phyloP scores from a whole-genome alignment of 2,797 vertebrate genomes.

The Eupleurogrammus muticus region DNA sequence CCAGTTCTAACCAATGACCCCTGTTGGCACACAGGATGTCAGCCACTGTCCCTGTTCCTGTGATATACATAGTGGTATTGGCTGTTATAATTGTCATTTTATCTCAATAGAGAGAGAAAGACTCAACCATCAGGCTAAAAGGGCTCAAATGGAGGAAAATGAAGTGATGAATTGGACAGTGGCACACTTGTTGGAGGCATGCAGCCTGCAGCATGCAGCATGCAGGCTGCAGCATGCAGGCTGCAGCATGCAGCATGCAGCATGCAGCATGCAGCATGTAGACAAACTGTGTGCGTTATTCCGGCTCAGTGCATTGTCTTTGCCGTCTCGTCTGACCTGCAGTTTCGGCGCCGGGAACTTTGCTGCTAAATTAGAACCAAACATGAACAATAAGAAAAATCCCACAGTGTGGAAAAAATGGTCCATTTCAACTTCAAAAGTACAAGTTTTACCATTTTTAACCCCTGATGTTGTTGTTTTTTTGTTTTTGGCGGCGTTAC shows the following conservation, averaged over 20 bases:
- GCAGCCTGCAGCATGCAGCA: conserved; percentile 6
- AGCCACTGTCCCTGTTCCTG: too few relatives aligned
- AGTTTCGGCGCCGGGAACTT: conserved; percentile 13
- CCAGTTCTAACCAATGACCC: background rate
- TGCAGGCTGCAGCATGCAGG: conserved; percentile 3
- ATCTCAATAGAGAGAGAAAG: too few relatives aligned
- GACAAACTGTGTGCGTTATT: conserved; percentile 22
- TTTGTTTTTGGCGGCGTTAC: conserved; percentile 58
- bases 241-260: conserved; percentile 15
- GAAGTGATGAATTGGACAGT: background rate
- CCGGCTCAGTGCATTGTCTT: conserved; percentile 8
- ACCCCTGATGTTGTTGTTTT: conserved; percentile 21
- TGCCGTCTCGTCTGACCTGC: background rate
- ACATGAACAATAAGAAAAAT: conserved; percentile 11
- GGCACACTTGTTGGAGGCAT: background rate
- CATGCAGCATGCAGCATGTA: conserved; percentile 12
- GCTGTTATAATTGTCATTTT: too few relatives aligned
- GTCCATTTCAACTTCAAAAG: background rate
- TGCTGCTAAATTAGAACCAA: conserved; percentile 20
- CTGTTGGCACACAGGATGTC: too few relatives aligned
- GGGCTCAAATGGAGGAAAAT: background rate
- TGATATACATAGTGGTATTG: background rate
- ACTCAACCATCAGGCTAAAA: conserved; percentile 1
- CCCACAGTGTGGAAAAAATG: conserved; percentile 4
- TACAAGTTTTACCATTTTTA: conserved; percentile 33